Evolutionary conservation across 1,140 invertebrate genomes (phyloP).

Genomic region (Muscidifurax raptorellus): DNA sequence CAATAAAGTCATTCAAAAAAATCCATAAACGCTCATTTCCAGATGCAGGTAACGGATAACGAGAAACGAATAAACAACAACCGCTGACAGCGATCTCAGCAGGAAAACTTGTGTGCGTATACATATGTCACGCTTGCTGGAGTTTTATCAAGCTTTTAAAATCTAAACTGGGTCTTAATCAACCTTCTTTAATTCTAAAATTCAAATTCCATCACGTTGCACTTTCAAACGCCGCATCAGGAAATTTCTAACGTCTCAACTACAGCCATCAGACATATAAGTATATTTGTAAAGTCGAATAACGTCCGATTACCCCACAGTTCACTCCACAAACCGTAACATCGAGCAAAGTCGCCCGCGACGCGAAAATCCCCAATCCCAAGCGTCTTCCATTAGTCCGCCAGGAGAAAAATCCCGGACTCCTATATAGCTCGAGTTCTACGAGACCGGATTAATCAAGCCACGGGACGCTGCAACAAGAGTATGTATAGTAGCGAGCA

Average conservation of each 20-base stretch:
- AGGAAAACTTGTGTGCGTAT: background rate
- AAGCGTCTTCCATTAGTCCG: background rate
- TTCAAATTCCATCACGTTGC: background rate
- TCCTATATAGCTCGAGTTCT: background rate
- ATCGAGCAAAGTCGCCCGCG: no score
- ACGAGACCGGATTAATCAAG: constrained; percentile 13
- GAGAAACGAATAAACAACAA: background rate
- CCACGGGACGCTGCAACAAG: background rate
- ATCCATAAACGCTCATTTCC: background rate
- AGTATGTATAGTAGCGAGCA: background rate
- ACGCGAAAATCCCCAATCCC: background rate
- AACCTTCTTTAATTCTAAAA: background rate
- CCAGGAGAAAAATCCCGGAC: background rate
- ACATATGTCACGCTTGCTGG: background rate
- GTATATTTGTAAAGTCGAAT: no score
- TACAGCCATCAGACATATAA: no score
- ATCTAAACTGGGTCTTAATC: background rate
- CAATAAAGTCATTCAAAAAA: background rate
- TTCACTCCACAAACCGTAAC: background rate
- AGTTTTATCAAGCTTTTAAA: background rate
- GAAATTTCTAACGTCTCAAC: no score
- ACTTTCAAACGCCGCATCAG: no score
- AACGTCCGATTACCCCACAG: background rate
- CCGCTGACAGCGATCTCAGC: background rate
- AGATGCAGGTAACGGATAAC: background rate